Evolutionary conservation across 2,113 vertebrate genomes (phyloP).

Genomic region (Sylvilagus bachmani): DNA sequence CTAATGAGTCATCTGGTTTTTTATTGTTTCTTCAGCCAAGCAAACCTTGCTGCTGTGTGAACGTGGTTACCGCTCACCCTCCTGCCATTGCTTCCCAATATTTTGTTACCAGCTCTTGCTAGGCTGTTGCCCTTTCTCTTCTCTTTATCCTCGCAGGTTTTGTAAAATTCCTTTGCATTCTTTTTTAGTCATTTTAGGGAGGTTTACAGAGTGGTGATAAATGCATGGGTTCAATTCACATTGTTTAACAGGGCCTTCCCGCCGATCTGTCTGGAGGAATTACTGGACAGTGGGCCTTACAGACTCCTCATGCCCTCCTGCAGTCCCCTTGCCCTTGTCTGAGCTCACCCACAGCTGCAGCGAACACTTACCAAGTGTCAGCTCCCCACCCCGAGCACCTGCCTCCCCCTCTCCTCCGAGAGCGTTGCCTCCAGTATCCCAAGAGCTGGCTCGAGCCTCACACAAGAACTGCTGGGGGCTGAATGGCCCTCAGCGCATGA

Average conservation of each 20-base stretch:
- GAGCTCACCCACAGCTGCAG: background rate
- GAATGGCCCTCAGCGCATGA: background rate
- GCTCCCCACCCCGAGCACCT: background rate
- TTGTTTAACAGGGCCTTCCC: background rate
- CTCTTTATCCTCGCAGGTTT: constrained; percentile 3
- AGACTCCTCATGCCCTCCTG: background rate
- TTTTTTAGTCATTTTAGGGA: background rate
- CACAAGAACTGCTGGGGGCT: background rate
- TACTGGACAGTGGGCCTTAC: background rate
- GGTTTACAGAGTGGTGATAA: background rate
- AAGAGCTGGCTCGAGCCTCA: background rate
- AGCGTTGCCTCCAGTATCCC: background rate
- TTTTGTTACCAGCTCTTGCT: background rate
- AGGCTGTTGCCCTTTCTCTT: background rate
- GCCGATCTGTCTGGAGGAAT: background rate
- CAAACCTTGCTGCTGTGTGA: background rate
- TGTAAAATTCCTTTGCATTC: background rate
- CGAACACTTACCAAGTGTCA: background rate
- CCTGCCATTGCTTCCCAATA: constrained; percentile 13
- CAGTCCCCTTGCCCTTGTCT: background rate
- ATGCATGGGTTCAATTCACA: background rate
- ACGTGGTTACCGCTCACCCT: background rate
- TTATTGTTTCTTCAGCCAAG: background rate
- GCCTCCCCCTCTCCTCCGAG: background rate
- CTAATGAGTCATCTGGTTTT: background rate